These are phyloP conservation scores for Cyphomyrmex costatus DNA, from an alignment of 1,140 invertebrate genomes.

Conservation along the genomic window DNA sequence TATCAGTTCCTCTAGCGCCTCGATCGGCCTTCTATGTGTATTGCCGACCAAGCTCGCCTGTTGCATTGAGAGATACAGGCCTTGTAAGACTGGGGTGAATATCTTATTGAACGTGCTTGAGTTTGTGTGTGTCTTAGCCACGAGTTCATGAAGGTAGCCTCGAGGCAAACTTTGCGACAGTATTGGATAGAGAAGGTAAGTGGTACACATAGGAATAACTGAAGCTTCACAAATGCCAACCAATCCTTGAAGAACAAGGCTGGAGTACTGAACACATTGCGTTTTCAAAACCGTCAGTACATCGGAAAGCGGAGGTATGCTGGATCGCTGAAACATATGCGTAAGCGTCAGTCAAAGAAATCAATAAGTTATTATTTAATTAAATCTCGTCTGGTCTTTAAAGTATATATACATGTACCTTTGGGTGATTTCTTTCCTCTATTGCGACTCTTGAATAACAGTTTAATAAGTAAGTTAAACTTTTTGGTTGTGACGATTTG, in stretches of 20 bases:
- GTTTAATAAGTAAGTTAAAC: conserved; percentile 89
- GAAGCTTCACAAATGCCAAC: conserved; percentile 84
- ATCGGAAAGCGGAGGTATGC: conserved; percentile 88
- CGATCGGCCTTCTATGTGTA: conserved; percentile 90
- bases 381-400: not conserved
- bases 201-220: conserved; percentile 51
- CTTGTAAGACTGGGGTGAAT: conserved; percentile 91
- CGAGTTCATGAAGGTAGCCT: conserved; percentile 90
- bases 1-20: conserved; percentile 90
- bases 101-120: conserved; percentile 88
- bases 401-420: conserved; percentile 84
- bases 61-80: conserved; percentile 90
- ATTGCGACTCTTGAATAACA: conserved; percentile 90
- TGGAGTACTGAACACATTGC: conserved; percentile 89
- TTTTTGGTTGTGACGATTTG: conserved; percentile 85
- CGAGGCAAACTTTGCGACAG: conserved; percentile 89
- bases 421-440: conserved; percentile 92
- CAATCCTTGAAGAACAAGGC: conserved; percentile 88
- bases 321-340: conserved; percentile 85
- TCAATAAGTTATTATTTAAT: not conserved
- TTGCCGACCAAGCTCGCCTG: conserved; percentile 91
- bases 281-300: conserved; percentile 88
- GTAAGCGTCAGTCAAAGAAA: not conserved
- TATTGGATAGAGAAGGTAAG: conserved; percentile 87
- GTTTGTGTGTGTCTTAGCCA: conserved; percentile 88